Evolutionary conservation across 2,113 vertebrate genomes (phyloP).

Genomic region (Antidorcas marsupialis): DNA sequence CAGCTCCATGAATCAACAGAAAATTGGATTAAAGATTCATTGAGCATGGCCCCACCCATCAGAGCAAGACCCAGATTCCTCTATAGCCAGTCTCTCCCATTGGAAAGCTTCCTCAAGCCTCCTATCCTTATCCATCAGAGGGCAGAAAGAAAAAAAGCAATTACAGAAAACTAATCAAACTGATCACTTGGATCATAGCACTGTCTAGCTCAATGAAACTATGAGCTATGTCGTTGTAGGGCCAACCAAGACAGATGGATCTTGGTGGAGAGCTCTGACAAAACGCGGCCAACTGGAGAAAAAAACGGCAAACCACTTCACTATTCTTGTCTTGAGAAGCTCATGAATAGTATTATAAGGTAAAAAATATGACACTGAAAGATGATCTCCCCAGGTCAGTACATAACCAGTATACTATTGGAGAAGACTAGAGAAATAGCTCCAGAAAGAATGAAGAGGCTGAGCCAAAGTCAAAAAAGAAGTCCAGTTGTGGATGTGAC

Average conservation of each 20-base stretch:
- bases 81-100: background rate
- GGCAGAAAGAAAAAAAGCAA: background rate
- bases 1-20: background rate
- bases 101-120: background rate
- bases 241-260: background rate
- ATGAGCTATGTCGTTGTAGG: background rate
- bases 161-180: background rate
- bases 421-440: background rate
- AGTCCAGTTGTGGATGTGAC: background rate
- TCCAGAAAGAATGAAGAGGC: background rate
- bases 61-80: background rate
- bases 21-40: background rate
- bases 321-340: background rate
- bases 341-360: background rate
- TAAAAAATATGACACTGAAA: background rate
- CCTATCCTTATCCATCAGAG: background rate
- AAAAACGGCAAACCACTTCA: background rate
- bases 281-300: background rate
- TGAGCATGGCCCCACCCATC: background rate
- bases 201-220: background rate
- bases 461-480: background rate
- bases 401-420: rapidly evolving
- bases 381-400: background rate
- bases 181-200: background rate
- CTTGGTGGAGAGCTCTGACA: background rate